Evolutionary conservation across 2,797 vertebrate species (phyloP).

Genomic region (Simalia tracyae): DNA sequence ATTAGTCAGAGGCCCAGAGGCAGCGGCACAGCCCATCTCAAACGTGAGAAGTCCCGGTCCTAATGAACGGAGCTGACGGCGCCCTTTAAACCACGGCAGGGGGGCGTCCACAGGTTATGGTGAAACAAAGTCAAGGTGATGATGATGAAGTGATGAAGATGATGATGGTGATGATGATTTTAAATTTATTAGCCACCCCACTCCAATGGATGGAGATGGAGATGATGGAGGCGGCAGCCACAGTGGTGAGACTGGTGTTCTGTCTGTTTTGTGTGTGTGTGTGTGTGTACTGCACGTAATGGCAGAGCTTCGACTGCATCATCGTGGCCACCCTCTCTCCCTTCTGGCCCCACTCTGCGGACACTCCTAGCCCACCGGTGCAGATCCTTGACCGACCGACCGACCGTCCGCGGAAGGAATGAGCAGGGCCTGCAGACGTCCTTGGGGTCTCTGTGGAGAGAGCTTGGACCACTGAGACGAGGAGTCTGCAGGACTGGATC

Average conservation of each 20-base stretch:
- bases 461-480: too few species aligned
- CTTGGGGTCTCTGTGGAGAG: too few species aligned
- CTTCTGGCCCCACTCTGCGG: too few species aligned
- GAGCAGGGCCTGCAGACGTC: too few species aligned
- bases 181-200: neutral
- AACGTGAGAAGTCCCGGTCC: neutral
- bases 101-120: neutral
- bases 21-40: neutral
- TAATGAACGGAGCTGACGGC: neutral
- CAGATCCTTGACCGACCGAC: too few species aligned
- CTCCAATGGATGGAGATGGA: neutral
- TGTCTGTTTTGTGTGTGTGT: neutral
- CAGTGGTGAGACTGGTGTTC: neutral
- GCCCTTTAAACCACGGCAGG: neutral
- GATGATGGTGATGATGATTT: neutral
- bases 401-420: too few species aligned
- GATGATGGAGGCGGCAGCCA: neutral
- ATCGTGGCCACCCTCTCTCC: too few species aligned
- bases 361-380: too few species aligned
- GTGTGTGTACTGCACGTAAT: neutral
- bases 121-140: neutral
- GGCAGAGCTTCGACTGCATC: too few species aligned
- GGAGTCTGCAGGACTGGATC: too few species aligned
- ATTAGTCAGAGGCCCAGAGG: neutral
- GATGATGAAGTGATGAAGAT: neutral